These are phyloP conservation scores for Sphaerodactylus townsendi DNA, from an alignment of 2,113 vertebrate genomes.

Conservation along the genomic window DNA sequence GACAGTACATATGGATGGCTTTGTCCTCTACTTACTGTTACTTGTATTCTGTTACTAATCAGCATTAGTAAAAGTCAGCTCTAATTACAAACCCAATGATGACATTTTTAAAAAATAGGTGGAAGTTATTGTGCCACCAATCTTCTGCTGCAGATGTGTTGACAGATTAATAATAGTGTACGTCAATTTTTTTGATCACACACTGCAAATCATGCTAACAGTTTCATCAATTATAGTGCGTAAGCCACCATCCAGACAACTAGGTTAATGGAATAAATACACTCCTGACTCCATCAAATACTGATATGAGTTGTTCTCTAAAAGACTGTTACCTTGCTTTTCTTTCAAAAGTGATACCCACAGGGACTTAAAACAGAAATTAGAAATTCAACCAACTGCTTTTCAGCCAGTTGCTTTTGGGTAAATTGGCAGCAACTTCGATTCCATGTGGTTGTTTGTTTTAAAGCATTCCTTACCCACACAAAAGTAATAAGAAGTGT, in stretches of 20 bases:
- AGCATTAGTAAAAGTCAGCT: neutral
- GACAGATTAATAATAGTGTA: neutral
- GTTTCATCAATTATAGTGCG: neutral
- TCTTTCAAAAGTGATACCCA: neutral
- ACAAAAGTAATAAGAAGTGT: neutral
- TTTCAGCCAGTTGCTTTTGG: too few relatives aligned
- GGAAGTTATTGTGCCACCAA: neutral
- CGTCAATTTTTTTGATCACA: neutral
- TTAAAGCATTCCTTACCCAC: neutral
- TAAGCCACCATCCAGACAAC: neutral
- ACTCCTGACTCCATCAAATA: neutral
- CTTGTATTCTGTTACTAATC: neutral
- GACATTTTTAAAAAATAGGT: neutral
- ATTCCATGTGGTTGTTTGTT: neutral
- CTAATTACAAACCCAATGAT: neutral
- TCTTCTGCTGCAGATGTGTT: neutral
- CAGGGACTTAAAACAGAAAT: neutral
- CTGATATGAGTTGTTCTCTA: neutral
- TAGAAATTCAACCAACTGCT: too few relatives aligned
- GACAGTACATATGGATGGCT: neutral
- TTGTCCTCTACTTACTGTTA: neutral
- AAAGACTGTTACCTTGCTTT: neutral
- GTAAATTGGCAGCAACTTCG: too few relatives aligned
- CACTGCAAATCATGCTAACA: neutral
- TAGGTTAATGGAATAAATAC: neutral